Percentiles rank a stretch among this genome's conserved stretches.
phyloP scores from a whole-genome alignment of 2,797 vertebrate genomes.

The Sebastes minor region DNA sequence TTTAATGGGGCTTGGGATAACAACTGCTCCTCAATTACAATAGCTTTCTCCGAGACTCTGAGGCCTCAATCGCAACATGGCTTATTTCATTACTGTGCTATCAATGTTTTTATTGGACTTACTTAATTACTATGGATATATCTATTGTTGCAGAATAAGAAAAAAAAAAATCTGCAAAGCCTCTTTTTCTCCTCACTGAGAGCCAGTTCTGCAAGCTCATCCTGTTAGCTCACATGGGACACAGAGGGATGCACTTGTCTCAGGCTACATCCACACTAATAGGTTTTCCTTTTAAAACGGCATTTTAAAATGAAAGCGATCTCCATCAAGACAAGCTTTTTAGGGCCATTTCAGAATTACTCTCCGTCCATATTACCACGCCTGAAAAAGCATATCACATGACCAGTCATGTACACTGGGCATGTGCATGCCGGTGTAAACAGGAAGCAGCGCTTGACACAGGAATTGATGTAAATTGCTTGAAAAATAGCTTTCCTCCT shows the following conservation, averaged over 20 bases:
- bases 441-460: background rate
- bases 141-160: constrained; percentile 53
- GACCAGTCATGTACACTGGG: background rate
- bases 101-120: constrained; percentile 65
- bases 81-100: constrained; percentile 72
- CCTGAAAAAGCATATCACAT: background rate
- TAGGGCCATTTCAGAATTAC: background rate
- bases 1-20: constrained; percentile 81
- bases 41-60: constrained; percentile 52
- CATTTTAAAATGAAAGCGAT: background rate
- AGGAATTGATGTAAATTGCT: too few species aligned
- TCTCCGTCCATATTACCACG: background rate
- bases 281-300: background rate
- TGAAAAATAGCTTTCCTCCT: too few species aligned
- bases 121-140: constrained; percentile 65
- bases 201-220: constrained; percentile 34
- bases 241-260: constrained; percentile 20
- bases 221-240: constrained; percentile 13
- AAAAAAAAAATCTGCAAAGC: constrained; percentile 15
- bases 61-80: constrained; percentile 60
- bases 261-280: background rate
- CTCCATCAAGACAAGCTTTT: background rate
- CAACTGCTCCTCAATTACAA: constrained; percentile 79
- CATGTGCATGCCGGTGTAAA: background rate
- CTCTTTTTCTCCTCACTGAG: constrained; percentile 1